Evolutionary conservation across 2,113 vertebrate species (phyloP), one percentile per base, ranked within the genome.

Genomic region (Takifugu bimaculatus): DNA sequence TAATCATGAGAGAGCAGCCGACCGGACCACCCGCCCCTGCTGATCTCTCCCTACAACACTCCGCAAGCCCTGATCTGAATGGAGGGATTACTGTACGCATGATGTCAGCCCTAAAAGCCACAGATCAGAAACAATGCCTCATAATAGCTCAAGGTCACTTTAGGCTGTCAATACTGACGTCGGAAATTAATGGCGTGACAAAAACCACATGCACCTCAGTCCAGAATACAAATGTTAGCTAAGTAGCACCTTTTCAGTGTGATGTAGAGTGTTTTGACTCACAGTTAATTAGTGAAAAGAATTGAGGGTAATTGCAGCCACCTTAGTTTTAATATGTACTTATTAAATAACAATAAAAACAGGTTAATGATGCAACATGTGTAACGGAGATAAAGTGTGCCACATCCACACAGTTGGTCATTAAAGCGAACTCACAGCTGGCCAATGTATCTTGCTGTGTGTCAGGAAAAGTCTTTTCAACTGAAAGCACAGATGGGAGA

Each of bases 91-190:
- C 65, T 82, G 65, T 75, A 65, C 58, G 44, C 72, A 12, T 87
- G 79, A 81, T 75, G 79, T 85, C 77, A 82, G 75, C n/a, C 53
- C 74, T 68, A 67, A 79, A 60, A 74, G 66, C 69, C 70, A 43
- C 62, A 71, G 59, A 82, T 65, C 70, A 53, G 56, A 79, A 55
- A 27, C 42, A 28, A 59, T 60, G 48, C 54, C 60, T 82, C 57
- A 65, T 60, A 77, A 77, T 72, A 15, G 70, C 60, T 68, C 66
- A 63, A 52, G 65, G 72, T 81, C 71, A 74, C 63, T 52, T 61
- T 28, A 63, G 26, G 50, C 70, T 68, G 68, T 75, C 68, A 69
- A 12, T 55, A 54, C 44, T 3, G 29, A 67, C 68, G 56, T 28
- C 43, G 64, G 59, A 62, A 80, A 77, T 44, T 4, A 63, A 68